Evolutionary conservation across 1,140 invertebrate genomes (phyloP), one percentile per base, ranked within the genome.

Genomic region (Ceratitis capitata): DNA sequence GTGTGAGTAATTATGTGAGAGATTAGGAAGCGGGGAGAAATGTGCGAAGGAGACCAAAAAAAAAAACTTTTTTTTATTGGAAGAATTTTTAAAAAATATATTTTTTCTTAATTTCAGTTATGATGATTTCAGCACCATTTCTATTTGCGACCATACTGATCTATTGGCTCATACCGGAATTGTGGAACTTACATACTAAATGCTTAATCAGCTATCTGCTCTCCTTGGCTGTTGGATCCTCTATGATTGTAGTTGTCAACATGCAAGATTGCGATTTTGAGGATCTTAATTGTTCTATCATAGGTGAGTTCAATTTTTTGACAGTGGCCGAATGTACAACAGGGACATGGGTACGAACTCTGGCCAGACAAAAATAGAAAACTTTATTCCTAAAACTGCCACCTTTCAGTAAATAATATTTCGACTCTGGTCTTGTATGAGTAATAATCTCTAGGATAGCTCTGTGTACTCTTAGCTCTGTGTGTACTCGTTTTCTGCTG

Each of bases 131-230:
- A 0, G 93, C 95, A 6, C 93, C 95, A 0, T 96, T 95, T 85
- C 91, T 96, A 0, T 58, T 95, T 9, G 91, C 93, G 0, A 96
- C 95, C 0, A 94, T 96, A 69, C 35, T 95, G 39, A 95, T 96
- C 0, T 96, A 96, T 87, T 94, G 94, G 0, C 92, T 94, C 16
- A 93, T 96, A 32, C 94, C 94, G 0, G 95, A 96, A 83, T 89
- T 96, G 12, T 88, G 94, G n/a, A 96, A 95, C 89, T 91, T 96
- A 0, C 95, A 96, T 86, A 95, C 96, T 1, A 94, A 94, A 89
- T 95, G 94, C 3, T 91, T 96, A 0, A 95, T 96, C 93, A 94
- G 94, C 86, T 96, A 96, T 88, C 94, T 96, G 14, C 89, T 92
- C 1, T 93, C 93, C 1, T 91, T 96, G 1, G 90, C 95, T 29